Conservation (phyloP, 2,888 invertebrate species). For the Tenthredo livida region DNA sequence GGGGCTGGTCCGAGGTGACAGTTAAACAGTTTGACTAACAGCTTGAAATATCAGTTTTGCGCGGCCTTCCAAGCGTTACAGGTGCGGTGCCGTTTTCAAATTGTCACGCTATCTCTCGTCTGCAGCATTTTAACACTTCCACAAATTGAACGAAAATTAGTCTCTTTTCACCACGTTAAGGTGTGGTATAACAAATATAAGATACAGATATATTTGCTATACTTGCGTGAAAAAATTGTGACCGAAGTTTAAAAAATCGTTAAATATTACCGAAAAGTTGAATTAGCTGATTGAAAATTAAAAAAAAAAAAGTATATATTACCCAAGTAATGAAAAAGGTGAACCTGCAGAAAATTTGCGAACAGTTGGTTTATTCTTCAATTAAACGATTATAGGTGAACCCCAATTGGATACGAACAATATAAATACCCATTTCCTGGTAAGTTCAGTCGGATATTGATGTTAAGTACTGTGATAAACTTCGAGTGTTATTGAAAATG, state of each 20-base stretch:
- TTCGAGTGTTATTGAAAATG: not conserved
- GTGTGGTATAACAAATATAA: not conserved
- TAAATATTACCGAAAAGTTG: constrained; percentile 32
- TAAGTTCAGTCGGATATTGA: constrained; percentile 15
- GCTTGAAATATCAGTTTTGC: constrained; percentile 70
- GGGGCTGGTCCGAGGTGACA: constrained; percentile 70
- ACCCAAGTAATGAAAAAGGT: constrained; percentile 61
- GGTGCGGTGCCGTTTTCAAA: constrained; percentile 54
- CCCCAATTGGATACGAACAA: constrained; percentile 25
- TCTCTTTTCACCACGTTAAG: not conserved
- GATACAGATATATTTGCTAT: not conserved
- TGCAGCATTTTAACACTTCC: constrained; percentile 3
- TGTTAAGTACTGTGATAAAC: not conserved
- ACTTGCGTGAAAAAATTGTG: not conserved
- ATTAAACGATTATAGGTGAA: constrained; percentile 3
- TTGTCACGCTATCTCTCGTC: not conserved
- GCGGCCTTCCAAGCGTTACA: constrained; percentile 64
- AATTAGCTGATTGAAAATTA: constrained; percentile 25
- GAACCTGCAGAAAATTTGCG: constrained; percentile 54
- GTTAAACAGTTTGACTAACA: constrained; percentile 65
- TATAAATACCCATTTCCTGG: constrained; percentile 7
- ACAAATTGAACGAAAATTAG: constrained; percentile 5
- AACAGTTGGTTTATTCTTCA: constrained; percentile 19
- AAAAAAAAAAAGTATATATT: constrained; percentile 28
- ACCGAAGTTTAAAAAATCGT: constrained; percentile 35